These are phyloP conservation scores for Cyaniris semiargus DNA, from an alignment of 2,888 invertebrate species.

Conservation along the genomic window DNA sequence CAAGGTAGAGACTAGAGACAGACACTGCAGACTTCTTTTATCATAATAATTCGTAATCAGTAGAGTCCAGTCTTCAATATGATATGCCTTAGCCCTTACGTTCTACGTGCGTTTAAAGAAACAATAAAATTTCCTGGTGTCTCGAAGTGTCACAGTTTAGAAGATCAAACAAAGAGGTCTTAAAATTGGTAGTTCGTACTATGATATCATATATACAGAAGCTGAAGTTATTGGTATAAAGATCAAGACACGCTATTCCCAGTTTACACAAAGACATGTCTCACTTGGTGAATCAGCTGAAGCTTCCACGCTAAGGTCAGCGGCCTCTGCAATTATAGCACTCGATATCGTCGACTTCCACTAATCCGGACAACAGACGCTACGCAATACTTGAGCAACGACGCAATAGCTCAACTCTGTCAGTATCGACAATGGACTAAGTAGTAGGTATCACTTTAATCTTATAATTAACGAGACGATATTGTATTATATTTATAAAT, in stretches of 20 bases:
- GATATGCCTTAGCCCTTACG: no score
- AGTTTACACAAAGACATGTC: slow-evolving; percentile 25
- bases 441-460: no score
- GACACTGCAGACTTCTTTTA: no score
- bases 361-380: slow-evolving; percentile 3
- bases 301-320: slow-evolving; percentile 9
- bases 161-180: background rate
- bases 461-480: no score
- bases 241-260: background rate
- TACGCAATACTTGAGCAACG: background rate
- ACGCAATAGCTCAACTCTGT: background rate
- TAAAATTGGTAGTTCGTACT: background rate
- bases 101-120: no score
- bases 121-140: no score
- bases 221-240: background rate
- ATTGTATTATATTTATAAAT: no score
- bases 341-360: background rate
- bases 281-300: slow-evolving; percentile 6
- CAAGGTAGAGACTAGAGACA: no score
- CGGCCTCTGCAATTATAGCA: slow-evolving; percentile 13
- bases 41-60: no score
- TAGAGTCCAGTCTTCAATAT: no score
- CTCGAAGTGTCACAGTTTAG: no score
- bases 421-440: background rate
- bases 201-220: background rate